Conservation (phyloP, 2,797 vertebrate genomes). For the Tolypeutes matacus region DNA sequence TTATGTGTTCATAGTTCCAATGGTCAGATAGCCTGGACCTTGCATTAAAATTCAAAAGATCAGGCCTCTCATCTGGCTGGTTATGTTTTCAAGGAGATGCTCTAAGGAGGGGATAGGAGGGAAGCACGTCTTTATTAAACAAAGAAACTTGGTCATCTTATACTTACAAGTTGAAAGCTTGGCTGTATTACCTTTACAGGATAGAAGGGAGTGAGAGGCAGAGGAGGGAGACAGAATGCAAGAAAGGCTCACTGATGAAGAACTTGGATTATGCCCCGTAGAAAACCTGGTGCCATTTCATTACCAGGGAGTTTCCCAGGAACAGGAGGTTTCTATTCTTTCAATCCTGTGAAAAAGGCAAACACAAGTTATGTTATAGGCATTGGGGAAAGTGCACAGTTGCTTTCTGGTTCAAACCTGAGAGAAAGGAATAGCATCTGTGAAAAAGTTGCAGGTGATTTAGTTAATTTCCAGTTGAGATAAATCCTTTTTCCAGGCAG, state of each 20-base stretch:
- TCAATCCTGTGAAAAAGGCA: neutral
- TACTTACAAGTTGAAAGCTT: neutral
- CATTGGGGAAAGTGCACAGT: neutral
- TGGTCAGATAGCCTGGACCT: neutral
- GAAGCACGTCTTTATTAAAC: neutral
- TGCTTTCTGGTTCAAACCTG: neutral
- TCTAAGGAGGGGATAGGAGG: accelerated
- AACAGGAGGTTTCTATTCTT: neutral
- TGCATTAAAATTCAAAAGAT: neutral
- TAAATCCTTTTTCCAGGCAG: neutral
- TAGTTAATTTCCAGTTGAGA: neutral
- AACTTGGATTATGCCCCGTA: neutral
- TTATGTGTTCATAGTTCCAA: neutral
- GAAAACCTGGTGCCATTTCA: neutral
- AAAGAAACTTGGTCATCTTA: neutral
- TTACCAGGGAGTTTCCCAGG: neutral
- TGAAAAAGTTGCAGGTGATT: neutral
- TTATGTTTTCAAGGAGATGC: neutral
- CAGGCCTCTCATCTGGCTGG: neutral
- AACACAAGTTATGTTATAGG: neutral
- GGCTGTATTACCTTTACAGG: neutral
- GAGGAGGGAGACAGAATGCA: neutral
- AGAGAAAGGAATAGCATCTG: neutral
- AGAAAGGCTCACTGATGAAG: neutral
- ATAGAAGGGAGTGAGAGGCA: neutral